Base-by-base conservation (phyloP, 2,888 invertebrate species). In the Tetragnatha montana region DNA sequence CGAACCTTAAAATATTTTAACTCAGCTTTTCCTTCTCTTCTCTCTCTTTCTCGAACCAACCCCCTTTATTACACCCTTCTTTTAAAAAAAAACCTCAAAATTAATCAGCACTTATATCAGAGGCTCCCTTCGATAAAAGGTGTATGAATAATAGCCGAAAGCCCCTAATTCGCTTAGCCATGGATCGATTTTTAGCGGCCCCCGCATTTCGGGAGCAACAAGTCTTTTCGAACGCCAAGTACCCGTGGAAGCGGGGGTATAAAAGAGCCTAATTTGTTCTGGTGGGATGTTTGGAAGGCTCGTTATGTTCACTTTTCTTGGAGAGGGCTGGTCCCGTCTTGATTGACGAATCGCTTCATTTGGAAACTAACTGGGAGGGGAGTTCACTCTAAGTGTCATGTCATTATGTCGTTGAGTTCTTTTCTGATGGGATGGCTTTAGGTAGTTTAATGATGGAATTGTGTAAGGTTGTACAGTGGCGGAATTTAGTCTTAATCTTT, bases 131-230 rank as follows among this genome's bases (percentile, higher is more conserved):
- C 22, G 35, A 17, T 14, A n/a, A 80, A 69, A 69, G 12, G 19
- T 10, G 14, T 47, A 80, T 80, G 21, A 68, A 76, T 76, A 21
- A 80, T 35, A 35, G 22, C n/a, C 17, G n/a, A 19, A 80, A 19
- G 21, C 21, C 35, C 19, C 17, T 21, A n/a, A 47, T 71, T 73
- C 50, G 73, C 51, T 81, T 19, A 69, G 69, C 21, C 70, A 47
- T 2, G 14, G 21, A 81, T 81, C 51, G 81, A 81, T 81, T 81
- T 81, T 81, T 47, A 50, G 21, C 19, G 19, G 51, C 81, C 50
- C 51, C 71, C 6, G 22, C 10, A 71, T 81, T 81, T 71, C 50
- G 50, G 51, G 21, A 19, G 81, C 81, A 81, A 81, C 81, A 81
- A 81, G 81, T 81, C 50, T 14, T 21, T 35, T 1, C 14, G 50